A percentile compares a stretch with the other conserved stretches of the same genome.
Evolutionary conservation across 2,888 invertebrate genomes (phyloP).

Genomic region (Macrophya annulata): DNA sequence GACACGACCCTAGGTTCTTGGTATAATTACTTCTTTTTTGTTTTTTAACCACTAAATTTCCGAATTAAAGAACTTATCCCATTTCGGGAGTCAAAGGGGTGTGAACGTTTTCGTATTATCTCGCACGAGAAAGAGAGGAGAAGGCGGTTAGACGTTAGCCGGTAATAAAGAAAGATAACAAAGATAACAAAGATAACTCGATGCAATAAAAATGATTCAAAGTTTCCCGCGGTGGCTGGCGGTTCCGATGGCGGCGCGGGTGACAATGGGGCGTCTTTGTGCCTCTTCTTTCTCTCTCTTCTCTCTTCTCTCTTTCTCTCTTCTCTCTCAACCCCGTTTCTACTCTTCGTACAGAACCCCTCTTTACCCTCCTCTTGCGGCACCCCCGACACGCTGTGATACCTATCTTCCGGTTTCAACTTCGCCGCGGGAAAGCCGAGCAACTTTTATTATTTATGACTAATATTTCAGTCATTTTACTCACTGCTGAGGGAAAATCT

Average conservation of each 20-base stretch:
- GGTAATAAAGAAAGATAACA: slow-evolving; percentile 58
- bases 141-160: slow-evolving; percentile 54
- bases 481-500: slow-evolving; percentile 45
- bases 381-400: slow-evolving; percentile 76
- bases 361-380: slow-evolving; percentile 64
- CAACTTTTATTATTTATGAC: slow-evolving; percentile 80
- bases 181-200: slow-evolving; percentile 79
- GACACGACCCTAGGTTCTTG: not conserved
- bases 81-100: slow-evolving; percentile 79
- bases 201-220: slow-evolving; percentile 80
- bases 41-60: slow-evolving; percentile 75
- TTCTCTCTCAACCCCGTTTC: slow-evolving; percentile 68
- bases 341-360: slow-evolving; percentile 64
- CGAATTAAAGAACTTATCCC: slow-evolving; percentile 80
- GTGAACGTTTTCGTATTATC: slow-evolving; percentile 79
- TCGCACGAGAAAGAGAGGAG: slow-evolving; percentile 67
- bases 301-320: slow-evolving; percentile 66
- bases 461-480: slow-evolving; percentile 76
- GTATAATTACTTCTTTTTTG: slow-evolving; percentile 74
- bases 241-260: slow-evolving; percentile 79
- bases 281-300: slow-evolving; percentile 73
- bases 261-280: slow-evolving; percentile 80
- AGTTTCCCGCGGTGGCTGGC: slow-evolving; percentile 79
- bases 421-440: slow-evolving; percentile 77
- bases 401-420: slow-evolving; percentile 80